Percentiles rank a stretch among this genome's conserved stretches.
Conservation (phyloP, 2,113 vertebrate genomes). For the Protobothrops mucrosquamatus region DNA sequence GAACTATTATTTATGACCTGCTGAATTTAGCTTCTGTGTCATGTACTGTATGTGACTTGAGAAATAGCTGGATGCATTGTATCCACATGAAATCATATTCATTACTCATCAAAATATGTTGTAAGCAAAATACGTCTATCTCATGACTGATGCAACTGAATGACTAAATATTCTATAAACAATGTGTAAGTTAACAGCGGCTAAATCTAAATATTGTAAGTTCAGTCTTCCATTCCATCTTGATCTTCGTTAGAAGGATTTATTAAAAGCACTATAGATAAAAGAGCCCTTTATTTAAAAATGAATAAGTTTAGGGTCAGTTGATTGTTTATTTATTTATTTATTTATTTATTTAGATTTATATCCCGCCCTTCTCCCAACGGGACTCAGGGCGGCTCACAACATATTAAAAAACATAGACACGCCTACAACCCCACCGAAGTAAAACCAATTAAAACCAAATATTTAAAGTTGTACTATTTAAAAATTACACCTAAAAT, state of each 20-base stretch:
- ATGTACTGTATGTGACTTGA: not conserved
- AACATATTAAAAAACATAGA: too few relatives aligned
- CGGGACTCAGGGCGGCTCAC: too few relatives aligned
- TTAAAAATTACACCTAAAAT: too few relatives aligned
- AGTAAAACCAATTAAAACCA: too few relatives aligned
- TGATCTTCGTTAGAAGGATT: not conserved
- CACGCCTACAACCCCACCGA: too few relatives aligned
- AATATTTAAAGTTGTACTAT: too few relatives aligned
- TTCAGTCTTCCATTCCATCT: too few relatives aligned
- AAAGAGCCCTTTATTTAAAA: not conserved
- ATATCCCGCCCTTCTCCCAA: too few relatives aligned
- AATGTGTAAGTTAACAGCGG: not conserved
- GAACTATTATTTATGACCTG: not conserved
- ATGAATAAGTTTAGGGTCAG: not conserved
- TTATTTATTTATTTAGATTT: too few relatives aligned
- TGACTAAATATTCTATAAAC: conserved; percentile 19
- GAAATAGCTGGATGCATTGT: conserved; percentile 25
- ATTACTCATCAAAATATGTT: conserved; percentile 14
- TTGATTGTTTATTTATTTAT: too few relatives aligned
- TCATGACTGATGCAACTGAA: not conserved
- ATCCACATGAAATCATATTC: not conserved
- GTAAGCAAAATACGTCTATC: not conserved
- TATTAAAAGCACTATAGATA: not conserved
- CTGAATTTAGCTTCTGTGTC: not conserved
- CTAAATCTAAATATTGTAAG: not conserved